phyloP scores from a whole-genome alignment of 2,113 vertebrate genomes.

The Pseudolaguvia tuberculata region DNA sequence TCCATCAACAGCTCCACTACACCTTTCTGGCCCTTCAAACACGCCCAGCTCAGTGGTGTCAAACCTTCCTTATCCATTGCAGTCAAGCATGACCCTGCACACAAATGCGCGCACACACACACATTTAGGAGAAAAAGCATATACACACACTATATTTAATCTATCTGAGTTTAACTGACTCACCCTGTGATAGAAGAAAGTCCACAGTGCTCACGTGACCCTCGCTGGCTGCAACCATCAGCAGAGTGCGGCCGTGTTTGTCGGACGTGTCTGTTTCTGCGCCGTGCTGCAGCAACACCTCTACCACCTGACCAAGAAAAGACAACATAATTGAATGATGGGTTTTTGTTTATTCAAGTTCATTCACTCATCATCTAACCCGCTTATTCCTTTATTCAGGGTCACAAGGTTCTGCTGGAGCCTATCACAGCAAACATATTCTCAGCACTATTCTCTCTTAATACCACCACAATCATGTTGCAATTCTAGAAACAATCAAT shows the following conservation, averaged over 20 bases:
- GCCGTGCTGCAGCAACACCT: conserved; percentile 77
- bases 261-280: conserved; percentile 80
- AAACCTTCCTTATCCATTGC: conserved; percentile 88
- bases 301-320: conserved; percentile 72
- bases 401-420: no score
- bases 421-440: no score
- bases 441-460: no score
- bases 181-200: conserved; percentile 87
- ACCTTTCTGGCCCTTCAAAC: conserved; percentile 84
- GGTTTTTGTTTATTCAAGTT: no score
- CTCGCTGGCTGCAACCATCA: conserved; percentile 91
- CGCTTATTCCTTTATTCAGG: no score
- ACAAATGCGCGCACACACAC: conserved; percentile 15
- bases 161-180: conserved; percentile 1
- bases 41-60: conserved; percentile 88
- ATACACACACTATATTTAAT: background rate
- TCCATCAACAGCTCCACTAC: conserved; percentile 83
- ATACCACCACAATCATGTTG: no score
- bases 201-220: conserved; percentile 82
- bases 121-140: background rate
- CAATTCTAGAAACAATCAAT: no score
- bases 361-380: no score
- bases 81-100: conserved; percentile 76
- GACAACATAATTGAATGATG: no score
- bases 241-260: conserved; percentile 84